phyloP scores from a whole-genome alignment of 37 sponge, comb jelly and placozoan genomes.

The Halisarca cf. caerulea region DNA sequence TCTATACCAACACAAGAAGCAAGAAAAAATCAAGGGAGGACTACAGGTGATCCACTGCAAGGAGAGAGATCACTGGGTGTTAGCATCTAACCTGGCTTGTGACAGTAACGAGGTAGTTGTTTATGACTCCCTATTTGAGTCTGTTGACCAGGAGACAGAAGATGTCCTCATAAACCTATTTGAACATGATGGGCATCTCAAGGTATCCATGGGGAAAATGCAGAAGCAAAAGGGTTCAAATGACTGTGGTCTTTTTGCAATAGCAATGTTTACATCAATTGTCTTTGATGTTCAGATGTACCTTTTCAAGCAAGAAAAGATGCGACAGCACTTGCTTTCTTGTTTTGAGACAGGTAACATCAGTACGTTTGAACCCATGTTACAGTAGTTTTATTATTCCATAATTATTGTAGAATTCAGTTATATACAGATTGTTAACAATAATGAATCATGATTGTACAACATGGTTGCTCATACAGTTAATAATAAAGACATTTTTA shows the following conservation, averaged over 20 bases:
- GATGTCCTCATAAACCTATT: slow-evolving; percentile 1
- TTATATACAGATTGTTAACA: too few species aligned
- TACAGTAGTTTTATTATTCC: too few species aligned
- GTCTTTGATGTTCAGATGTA: slow-evolving; percentile 15
- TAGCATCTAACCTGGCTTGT: slow-evolving; percentile 24
- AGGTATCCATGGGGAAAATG: slow-evolving; percentile 13
- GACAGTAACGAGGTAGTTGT: slow-evolving; percentile 13
- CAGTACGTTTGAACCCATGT: slow-evolving; percentile 12
- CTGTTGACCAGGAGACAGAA: slow-evolving; percentile 11
- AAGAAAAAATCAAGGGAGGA: not conserved
- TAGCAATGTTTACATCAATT: slow-evolving; percentile 12
- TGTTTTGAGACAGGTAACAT: slow-evolving; percentile 17
- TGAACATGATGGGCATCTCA: slow-evolving; percentile 13
- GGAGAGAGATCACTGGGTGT: slow-evolving; percentile 17
- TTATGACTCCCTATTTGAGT: slow-evolving; percentile 11
- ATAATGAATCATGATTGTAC: too few species aligned
- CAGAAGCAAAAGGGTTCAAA: slow-evolving; percentile 21
- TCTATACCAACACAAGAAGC: slow-evolving; percentile 7
- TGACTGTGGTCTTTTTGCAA: slow-evolving; percentile 28
- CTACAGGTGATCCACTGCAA: slow-evolving; percentile 6
- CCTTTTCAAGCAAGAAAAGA: slow-evolving; percentile 18
- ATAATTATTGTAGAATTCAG: too few species aligned
- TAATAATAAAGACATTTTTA: too few species aligned
- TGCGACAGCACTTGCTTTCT: not conserved
- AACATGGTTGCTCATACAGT: too few species aligned